Evolutionary conservation across 2,797 vertebrate genomes (phyloP).

Genomic region (Gallirallus australis): DNA sequence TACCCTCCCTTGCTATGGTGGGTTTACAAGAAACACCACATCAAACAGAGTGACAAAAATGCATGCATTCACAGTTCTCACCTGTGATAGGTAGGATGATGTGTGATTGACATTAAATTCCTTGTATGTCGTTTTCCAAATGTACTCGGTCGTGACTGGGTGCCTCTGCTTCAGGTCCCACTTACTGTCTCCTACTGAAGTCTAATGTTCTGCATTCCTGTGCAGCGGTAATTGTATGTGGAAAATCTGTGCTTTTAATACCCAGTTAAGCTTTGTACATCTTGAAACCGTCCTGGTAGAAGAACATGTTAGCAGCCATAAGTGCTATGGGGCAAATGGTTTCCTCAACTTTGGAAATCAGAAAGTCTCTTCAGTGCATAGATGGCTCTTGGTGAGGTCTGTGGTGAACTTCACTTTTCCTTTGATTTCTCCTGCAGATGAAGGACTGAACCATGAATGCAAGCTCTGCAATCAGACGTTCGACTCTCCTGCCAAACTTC

Average conservation of each 20-base stretch:
- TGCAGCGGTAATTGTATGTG: neutral
- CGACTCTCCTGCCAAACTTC: conserved; percentile 97
- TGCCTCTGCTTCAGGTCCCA: neutral
- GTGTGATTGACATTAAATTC: neutral
- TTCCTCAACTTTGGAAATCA: neutral
- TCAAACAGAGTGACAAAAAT: neutral
- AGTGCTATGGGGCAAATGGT: neutral
- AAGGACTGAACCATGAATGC: conserved; percentile 98
- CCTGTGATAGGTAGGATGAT: neutral
- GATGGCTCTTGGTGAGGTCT: neutral
- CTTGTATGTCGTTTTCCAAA: neutral
- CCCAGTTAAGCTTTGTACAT: neutral
- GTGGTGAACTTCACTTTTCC: conserved; percentile 35
- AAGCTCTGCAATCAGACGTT: conserved; percentile 98
- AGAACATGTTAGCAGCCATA: neutral
- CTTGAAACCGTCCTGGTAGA: neutral
- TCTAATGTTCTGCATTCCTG: neutral
- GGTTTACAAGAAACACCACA: neutral
- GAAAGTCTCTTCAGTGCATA: neutral
- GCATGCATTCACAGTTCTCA: neutral
- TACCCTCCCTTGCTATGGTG: neutral
- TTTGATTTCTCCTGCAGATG: conserved; percentile 82
- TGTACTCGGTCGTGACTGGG: neutral
- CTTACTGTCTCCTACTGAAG: neutral
- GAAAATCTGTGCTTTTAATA: neutral